Base-by-base conservation (phyloP, 2,113 vertebrate genomes). In the Pogonocichla stellata region DNA sequence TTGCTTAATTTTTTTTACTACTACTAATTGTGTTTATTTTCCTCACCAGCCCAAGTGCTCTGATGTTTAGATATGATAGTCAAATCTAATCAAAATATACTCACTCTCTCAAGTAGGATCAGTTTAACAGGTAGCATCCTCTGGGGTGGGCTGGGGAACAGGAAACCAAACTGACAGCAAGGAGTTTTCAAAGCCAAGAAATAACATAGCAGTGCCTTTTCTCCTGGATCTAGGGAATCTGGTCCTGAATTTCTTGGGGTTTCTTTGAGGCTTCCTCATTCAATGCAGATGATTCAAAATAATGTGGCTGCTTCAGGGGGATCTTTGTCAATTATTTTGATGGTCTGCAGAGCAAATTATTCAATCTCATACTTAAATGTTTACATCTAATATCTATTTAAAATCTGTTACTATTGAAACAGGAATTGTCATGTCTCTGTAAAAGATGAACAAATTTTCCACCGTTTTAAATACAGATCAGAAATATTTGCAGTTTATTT, bases 51-150 rank as follows among this genome's bases (percentile, higher is more conserved):
- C 82, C 57, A 79, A 50, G 56, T 73, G 34, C 57, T 82, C 50
- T 50, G 57, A 45, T 23, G 54, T 80, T 85, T 80, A 47, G 66
- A 58, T 65, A 23, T 34, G 36, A 61, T 86, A 86, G 84, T 66
- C 33, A 93, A 86, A 92, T 80, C 60, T 69, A 64, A 78, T 79
- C 80, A 94, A 88, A 88, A 51, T n/a, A 29, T 8, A 56, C 67
- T 90, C 92, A 77, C 61, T 29, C 28, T 56, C 64, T 90, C 40
- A 24, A 38, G 88, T 12, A 71, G 60, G 64, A 71, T 66, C 47
- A 8, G 10, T 69, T 95, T 91, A 80, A 82, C 33, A 73, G 91
- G 80, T 12, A 77, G 3, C 5, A 12, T 70, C 28, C 64, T 83
- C 47, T 33, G 40, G 90, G 51, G 43, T 60, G 75, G 40, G 51